These are phyloP conservation scores for Arnoldichthys spilopterus DNA, from an alignment of 2,797 vertebrate species.

Conservation along the genomic window DNA sequence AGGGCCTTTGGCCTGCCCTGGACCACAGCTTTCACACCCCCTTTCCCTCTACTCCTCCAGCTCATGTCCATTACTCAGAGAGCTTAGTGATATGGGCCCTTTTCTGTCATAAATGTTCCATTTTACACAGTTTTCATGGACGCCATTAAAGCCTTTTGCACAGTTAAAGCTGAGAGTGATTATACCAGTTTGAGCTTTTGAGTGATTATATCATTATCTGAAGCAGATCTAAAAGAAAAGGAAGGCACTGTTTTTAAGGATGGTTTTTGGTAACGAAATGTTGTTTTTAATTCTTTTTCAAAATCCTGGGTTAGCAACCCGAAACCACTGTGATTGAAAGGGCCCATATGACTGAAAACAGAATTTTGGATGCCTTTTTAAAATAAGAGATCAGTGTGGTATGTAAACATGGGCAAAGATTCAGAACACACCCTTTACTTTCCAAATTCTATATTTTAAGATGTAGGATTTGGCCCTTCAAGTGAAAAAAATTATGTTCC, in stretches of 20 bases:
- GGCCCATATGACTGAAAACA: too few species aligned
- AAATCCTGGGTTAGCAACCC: neutral
- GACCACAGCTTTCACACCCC: conserved; percentile 29
- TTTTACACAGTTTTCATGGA: conserved; percentile 34
- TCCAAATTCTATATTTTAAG: too few species aligned
- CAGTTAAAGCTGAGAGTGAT: conserved; percentile 14
- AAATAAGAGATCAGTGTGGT: neutral
- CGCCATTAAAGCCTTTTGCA: conserved; percentile 9
- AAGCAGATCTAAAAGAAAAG: neutral
- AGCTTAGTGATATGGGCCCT: conserved; percentile 1
- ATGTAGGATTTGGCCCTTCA: neutral
- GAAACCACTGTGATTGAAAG: neutral
- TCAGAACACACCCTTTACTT: too few species aligned
- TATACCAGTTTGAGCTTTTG: neutral
- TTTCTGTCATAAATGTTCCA: conserved; percentile 35
- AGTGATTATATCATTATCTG: conserved; percentile 1
- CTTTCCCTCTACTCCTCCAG: conserved; percentile 9
- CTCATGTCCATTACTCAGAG: conserved; percentile 44
- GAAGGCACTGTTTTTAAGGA: too few species aligned
- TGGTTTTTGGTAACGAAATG: neutral
- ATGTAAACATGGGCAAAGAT: neutral
- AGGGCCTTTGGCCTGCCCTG: conserved; percentile 30
- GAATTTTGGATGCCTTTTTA: too few species aligned
- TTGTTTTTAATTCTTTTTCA: neutral
- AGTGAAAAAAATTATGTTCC: neutral